Conservation (phyloP, 2,113 vertebrate species). For the Felis catus region F.catus_Fca126_mat1.0 CM031412.1:93475501-93476000, state of each 20-base stretch:
- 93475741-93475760: no score
- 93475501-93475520: neutral
- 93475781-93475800: no score
- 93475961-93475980: neutral
- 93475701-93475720: neutral
- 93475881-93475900: no score
- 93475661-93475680: neutral
- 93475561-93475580: accelerated
- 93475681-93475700: neutral
- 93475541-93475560: neutral
- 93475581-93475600: neutral
- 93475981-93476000: neutral
- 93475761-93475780: no score
- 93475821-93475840: no score
- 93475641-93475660: neutral
- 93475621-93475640: neutral
- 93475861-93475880: no score
- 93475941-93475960: neutral
- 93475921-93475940: neutral
- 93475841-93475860: no score
- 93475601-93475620: neutral
- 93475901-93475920: no score
- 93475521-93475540: neutral
- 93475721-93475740: no score
- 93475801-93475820: no score